Evolutionary conservation across 2,888 invertebrate species (phyloP), one percentile per base, ranked within the genome.

Genomic region (Elmis aenea): DNA sequence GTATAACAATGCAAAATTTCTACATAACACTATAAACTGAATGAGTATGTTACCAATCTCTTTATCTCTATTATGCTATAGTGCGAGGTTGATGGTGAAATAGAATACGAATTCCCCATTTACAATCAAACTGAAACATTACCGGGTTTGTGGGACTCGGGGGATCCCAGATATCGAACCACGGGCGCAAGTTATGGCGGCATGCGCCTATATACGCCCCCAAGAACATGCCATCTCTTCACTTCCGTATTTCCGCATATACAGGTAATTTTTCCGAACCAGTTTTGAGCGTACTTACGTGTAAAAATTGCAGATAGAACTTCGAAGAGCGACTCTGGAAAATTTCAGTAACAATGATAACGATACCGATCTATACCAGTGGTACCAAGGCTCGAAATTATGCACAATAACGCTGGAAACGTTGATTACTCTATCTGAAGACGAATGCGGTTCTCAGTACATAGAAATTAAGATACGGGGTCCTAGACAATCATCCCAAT

Each of bases 41-140:
- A n/a, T n/a, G n/a, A n/a, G n/a, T n/a, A n/a, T n/a, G n/a, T n/a
- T n/a, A n/a, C n/a, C n/a, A n/a, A n/a, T n/a, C n/a, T n/a, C n/a
- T n/a, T n/a, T n/a, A n/a, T n/a, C n/a, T n/a, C n/a, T n/a, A n/a
- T n/a, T n/a, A n/a, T n/a, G n/a, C n/a, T 65, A 36, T 64, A 79
- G 72, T 81, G 80, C 61, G 81, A 83, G 51, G 75, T 77, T 16
- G 82, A 81, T 38, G 81, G 77, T 2, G 83, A 84, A 53, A 67
- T 79, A 8, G 83, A 84, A 54, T 85, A 80, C 59, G 85, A 86
- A 66, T 83, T 86, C 57, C 84, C 85, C 0, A 78, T 81, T 52
- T 78, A 83, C 57, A 78, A 78, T 58, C 71, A 79, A 45, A 73
- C 77, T 3, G 81, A 82, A 61, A 76, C 78, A 3, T 59, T 81